Base-by-base conservation (phyloP, 2,113 vertebrate genomes). In the Alectura lathami region DNA sequence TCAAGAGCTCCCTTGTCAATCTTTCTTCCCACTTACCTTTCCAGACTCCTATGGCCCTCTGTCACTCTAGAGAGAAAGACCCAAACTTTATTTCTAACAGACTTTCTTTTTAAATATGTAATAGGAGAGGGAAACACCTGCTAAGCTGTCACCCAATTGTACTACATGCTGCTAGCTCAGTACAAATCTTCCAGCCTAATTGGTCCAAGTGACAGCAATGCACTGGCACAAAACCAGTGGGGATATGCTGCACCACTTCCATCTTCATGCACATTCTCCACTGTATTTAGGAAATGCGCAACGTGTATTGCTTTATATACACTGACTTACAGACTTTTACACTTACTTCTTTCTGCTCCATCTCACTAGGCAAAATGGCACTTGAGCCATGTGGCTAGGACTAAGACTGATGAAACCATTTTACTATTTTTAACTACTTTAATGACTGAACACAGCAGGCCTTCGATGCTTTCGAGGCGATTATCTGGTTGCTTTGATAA, bases 401-500 rank as follows among this genome's bases (percentile, higher is more conserved):
- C 29, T 30, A 43, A 48, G 18, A 29, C 8, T 43, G 16, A 60
- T 30, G 32, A 83, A 23, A 67, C 20, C 3, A 26, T n/a, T n/a
- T 34, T 30, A 38, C 18, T 75, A 21, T 20, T 43, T 68, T 22
- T 27, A 68, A 82, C 7, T 80, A 53, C 24, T 83, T 74, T 63
- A 76, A 73, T 36, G 32, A 74, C 56, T 43, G 30, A 85, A 45
- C 20, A 42, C 3, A 56, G 23, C 53, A 74, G 90, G 18, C 53
- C 24, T 62, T 83, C 56, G 70, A 29, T 75, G 38, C 13, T 66
- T 95, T 88, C 42, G 90, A 78, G 57, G 34, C 27, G 92, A 93
- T 86, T 70, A 95, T 68, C 81, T 84, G 29, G 53, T 76, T 91
- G 50, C 56, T 93, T 83, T 76, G 53, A 80, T 64, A 92, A 88